A percentile compares a stretch with the other conserved stretches of the same genome.
Evolutionary conservation across 1,140 invertebrate species (phyloP).

Genomic region (Bombus affinis): DNA sequence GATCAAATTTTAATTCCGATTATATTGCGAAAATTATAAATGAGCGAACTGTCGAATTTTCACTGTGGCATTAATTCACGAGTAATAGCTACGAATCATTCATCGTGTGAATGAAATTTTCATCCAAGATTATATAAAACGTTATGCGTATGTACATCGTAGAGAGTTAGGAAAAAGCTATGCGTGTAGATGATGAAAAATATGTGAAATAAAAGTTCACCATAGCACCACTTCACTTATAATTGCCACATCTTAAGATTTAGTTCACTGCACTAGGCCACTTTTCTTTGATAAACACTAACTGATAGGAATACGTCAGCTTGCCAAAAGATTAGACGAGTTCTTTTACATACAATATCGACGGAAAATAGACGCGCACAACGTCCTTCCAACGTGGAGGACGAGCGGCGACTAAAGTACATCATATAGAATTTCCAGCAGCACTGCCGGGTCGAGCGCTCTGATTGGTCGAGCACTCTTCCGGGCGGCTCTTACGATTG

Average conservation of each 20-base stretch:
- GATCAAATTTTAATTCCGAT: not conserved
- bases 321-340: not conserved
- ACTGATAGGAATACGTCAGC: not conserved
- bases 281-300: not conserved
- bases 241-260: not conserved
- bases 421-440: constrained; percentile 19
- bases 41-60: not conserved
- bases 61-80: constrained; percentile 1
- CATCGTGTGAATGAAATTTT: too few species aligned
- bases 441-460: constrained; percentile 36
- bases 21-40: not conserved
- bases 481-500: constrained; percentile 10
- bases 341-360: not conserved
- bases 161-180: not conserved
- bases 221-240: not conserved
- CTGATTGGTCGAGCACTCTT: constrained; percentile 25
- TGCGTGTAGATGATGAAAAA: not conserved
- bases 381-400: constrained; percentile 32
- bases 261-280: not conserved
- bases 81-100: not conserved
- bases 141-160: not conserved
- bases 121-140: not conserved
- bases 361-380: not conserved
- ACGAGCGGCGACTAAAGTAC: constrained; percentile 41
- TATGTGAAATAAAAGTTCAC: not conserved